Evolutionary conservation across 2,888 invertebrate species (phyloP).

Genomic region (Parochlus steinenii): DNA sequence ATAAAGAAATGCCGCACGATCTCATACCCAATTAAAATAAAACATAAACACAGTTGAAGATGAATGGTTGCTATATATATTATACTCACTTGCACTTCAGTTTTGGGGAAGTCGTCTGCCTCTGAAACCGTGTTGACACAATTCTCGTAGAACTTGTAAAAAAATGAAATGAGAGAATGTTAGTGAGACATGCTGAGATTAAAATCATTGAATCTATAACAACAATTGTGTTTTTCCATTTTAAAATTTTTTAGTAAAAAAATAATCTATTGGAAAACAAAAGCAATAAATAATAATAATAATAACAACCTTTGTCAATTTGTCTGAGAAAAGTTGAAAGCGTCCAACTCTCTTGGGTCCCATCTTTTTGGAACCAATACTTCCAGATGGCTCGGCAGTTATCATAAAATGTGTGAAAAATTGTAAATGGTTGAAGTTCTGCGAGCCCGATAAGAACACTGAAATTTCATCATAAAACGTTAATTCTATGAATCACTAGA

Average conservation of each 20-base stretch:
- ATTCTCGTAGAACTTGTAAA: constrained; percentile 64
- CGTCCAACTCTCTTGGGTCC: constrained; percentile 44
- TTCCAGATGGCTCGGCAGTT: constrained; percentile 39
- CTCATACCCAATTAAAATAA: no score
- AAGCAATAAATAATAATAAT: no score
- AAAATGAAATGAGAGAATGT: constrained; percentile 40
- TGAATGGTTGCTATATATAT: background rate
- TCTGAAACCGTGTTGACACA: constrained; percentile 77
- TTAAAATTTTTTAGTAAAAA: no score
- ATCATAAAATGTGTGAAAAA: constrained; percentile 69
- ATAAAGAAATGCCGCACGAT: no score
- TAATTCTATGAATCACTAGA: background rate
- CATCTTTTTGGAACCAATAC: constrained; percentile 24
- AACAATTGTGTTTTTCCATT: no score
- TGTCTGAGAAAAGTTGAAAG: constrained; percentile 51
- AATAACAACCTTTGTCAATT: constrained; percentile 26
- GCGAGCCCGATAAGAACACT: constrained; percentile 53
- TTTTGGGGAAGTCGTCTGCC: constrained; percentile 60
- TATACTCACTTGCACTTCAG: constrained; percentile 53
- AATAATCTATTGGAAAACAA: no score
- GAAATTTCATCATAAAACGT: constrained; percentile 16
- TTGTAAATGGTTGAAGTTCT: constrained; percentile 45
- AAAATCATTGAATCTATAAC: no score
- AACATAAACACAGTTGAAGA: no score
- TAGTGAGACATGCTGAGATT: no score